A percentile compares a stretch with the other conserved stretches of the same genome.
These are phyloP conservation scores for Osedax frankpressi DNA, from an alignment of 2,888 invertebrate genomes.

Conservation along the genomic window DNA sequence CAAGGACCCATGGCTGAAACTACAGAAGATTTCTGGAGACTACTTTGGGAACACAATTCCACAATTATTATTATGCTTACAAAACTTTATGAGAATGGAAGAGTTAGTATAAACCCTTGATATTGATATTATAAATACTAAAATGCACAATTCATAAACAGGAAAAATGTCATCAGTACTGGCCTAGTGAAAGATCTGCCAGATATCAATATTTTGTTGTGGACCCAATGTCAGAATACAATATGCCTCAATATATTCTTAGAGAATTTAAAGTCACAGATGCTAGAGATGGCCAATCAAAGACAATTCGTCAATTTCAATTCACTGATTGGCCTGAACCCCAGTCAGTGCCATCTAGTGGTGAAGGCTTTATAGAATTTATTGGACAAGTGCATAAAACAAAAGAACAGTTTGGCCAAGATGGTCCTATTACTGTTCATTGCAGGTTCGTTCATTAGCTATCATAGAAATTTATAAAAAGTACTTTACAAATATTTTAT, in stretches of 20 bases:
- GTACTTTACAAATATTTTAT: too few species aligned
- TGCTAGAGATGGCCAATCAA: conserved; percentile 85
- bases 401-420: conserved; percentile 97
- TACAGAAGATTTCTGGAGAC: conserved; percentile 96
- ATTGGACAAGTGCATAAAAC: conserved; percentile 99
- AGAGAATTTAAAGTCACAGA: conserved; percentile 97
- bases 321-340: conserved; percentile 51
- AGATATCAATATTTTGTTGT: conserved; percentile 95
- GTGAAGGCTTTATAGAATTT: conserved; percentile 97
- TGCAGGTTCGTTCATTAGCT: conserved; percentile 67
- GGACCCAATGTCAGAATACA: conserved; percentile 97
- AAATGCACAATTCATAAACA: conserved; percentile 46
- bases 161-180: conserved; percentile 98
- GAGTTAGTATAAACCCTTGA: conserved; percentile 64
- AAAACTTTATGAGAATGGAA: conserved; percentile 90
- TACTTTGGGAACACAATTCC: conserved; percentile 99
- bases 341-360: conserved; percentile 79
- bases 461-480: too few species aligned
- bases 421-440: conserved; percentile 96
- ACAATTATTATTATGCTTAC: conserved; percentile 98
- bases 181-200: conserved; percentile 94
- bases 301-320: conserved; percentile 51
- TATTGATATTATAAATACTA: too few species aligned
- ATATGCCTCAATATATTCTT: conserved; percentile 97
- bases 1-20: conserved; percentile 93